phyloP scores from a whole-genome alignment of 2,888 invertebrate genomes.

The Lacanobia wlatinum region DNA sequence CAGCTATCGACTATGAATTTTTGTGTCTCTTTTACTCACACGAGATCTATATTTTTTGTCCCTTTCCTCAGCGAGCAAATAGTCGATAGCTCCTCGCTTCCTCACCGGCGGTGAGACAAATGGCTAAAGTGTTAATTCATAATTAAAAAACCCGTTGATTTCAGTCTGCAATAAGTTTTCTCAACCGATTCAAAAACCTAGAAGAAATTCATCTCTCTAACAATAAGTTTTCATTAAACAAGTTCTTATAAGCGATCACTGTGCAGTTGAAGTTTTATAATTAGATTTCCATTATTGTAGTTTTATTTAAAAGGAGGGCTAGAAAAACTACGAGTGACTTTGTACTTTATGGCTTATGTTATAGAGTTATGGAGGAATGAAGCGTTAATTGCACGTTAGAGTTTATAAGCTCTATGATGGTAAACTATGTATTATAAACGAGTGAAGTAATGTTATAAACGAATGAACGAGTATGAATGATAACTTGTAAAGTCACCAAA shows the following conservation, averaged over 20 bases:
- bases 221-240: conserved; percentile 43
- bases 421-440: too few relatives aligned
- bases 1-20: too few relatives aligned
- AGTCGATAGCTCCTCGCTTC: too few relatives aligned
- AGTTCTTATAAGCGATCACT: conserved; percentile 34
- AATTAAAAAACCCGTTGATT: conserved; percentile 4
- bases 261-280: conserved; percentile 55
- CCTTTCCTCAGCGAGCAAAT: too few relatives aligned
- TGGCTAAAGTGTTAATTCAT: neutral
- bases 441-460: too few relatives aligned
- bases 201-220: conserved; percentile 26
- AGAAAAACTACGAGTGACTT: neutral
- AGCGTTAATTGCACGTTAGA: neutral
- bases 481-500: too few relatives aligned
- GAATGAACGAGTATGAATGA: too few relatives aligned
- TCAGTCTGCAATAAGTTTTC: neutral
- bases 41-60: too few relatives aligned
- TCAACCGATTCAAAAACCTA: neutral
- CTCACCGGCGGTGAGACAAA: too few relatives aligned
- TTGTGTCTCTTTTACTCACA: too few relatives aligned
- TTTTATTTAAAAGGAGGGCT: conserved; percentile 27
- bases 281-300: conserved; percentile 43
- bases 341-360: neutral
- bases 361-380: neutral
- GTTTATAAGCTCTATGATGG: neutral